These are phyloP conservation scores for Coreius guichenoti DNA, from an alignment of 2,797 vertebrate genomes.

Conservation along the genomic window DNA sequence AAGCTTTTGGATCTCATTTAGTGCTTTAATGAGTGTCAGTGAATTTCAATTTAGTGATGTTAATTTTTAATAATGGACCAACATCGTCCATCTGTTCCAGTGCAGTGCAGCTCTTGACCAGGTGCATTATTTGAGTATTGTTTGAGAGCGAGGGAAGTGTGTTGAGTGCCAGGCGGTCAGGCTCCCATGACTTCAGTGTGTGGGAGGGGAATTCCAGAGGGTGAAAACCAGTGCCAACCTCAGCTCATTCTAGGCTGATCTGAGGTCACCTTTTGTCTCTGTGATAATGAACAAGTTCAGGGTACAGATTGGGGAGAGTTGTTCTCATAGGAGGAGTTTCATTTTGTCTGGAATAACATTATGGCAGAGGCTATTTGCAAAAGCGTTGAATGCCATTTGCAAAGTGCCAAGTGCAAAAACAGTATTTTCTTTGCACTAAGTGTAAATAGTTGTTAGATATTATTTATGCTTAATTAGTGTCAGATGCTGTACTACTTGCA, in stretches of 20 bases:
- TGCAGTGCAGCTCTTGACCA: not conserved
- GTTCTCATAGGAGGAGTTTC: not conserved
- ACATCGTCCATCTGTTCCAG: not conserved
- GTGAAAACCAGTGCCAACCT: slow-evolving; percentile 33
- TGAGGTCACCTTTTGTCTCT: slow-evolving; percentile 13
- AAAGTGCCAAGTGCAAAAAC: too few species aligned
- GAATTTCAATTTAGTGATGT: not conserved
- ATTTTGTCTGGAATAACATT: not conserved
- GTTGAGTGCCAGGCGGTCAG: slow-evolving; percentile 59
- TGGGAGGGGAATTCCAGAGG: slow-evolving; percentile 63
- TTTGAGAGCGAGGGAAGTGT: slow-evolving; percentile 56
- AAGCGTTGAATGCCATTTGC: not conserved
- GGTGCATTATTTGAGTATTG: not conserved
- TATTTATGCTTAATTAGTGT: not conserved
- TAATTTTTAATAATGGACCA: not conserved
- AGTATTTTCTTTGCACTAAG: not conserved
- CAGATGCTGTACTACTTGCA: not conserved
- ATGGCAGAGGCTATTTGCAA: not conserved
- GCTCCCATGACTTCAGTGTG: slow-evolving; percentile 64
- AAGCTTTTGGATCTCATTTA: not conserved
- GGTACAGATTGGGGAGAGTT: not conserved
- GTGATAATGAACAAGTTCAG: slow-evolving; percentile 4
- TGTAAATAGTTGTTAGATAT: not conserved
- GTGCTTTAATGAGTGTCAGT: not conserved
- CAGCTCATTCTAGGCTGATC: not conserved